phyloP scores from a whole-genome alignment of 2,797 vertebrate genomes.

The Lemur catta region DNA sequence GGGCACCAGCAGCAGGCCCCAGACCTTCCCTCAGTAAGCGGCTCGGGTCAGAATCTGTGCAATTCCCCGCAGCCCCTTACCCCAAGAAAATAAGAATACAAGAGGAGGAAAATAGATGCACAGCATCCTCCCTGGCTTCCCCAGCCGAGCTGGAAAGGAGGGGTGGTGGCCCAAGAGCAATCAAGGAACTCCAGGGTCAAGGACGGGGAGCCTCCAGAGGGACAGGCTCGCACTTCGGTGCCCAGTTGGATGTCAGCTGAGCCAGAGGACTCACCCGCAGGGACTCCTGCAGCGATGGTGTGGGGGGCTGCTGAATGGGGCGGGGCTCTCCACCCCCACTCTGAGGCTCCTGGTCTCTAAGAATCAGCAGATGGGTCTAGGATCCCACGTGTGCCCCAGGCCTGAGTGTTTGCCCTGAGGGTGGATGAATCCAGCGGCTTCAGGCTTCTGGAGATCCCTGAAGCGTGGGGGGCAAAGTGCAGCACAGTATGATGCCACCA shows the following conservation, averaged over 20 bases:
- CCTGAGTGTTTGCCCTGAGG: background rate
- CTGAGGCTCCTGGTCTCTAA: background rate
- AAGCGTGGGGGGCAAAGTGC: fast-evolving
- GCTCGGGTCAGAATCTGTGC: background rate
- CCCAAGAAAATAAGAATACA: background rate
- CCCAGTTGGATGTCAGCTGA: background rate
- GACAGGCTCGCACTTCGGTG: background rate
- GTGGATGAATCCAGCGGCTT: background rate
- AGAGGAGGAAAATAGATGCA: background rate
- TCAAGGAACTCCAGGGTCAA: background rate
- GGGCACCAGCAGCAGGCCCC: background rate
- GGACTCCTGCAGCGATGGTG: background rate
- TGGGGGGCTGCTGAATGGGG: background rate
- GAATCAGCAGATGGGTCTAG: background rate
- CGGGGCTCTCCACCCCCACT: background rate
- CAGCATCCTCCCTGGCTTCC: background rate
- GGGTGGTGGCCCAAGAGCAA: background rate
- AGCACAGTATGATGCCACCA: fast-evolving
- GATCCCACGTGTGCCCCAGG: background rate
- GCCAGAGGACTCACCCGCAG: background rate
- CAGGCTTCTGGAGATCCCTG: background rate
- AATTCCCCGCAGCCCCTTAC: no score
- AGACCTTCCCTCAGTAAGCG: background rate
- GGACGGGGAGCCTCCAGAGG: background rate
- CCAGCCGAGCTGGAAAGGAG: background rate